Percentiles rank a stretch among this genome's conserved stretches.
These are phyloP conservation scores for Reinhardtius hippoglossoides DNA, from an alignment of 2,113 vertebrate genomes.

Conservation along the genomic window DNA sequence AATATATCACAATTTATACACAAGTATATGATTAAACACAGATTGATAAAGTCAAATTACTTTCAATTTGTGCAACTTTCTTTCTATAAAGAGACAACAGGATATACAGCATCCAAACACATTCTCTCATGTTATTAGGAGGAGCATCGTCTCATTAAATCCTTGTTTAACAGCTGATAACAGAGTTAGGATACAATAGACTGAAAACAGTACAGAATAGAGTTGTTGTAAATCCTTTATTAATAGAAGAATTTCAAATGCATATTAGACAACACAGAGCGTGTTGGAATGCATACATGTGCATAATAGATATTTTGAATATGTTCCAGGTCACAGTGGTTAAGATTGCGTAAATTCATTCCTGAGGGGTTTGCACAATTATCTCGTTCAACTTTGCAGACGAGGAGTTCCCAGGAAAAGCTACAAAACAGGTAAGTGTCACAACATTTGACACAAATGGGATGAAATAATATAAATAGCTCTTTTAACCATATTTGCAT, in stretches of 20 bases:
- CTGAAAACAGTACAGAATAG: neutral
- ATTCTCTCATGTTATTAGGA: no score
- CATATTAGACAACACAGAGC: conserved; percentile 38
- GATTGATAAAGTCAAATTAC: no score
- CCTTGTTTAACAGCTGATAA: neutral
- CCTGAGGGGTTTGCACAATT: conserved; percentile 21
- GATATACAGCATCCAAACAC: no score
- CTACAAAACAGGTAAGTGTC: conserved; percentile 29
- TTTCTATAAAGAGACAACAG: no score
- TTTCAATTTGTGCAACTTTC: no score
- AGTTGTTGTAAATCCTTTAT: conserved; percentile 63
- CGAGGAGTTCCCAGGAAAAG: conserved; percentile 8
- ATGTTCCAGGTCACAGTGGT: conserved; percentile 43
- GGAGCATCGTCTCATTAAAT: neutral
- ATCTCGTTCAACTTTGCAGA: conserved; percentile 15
- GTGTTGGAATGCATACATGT: conserved; percentile 30
- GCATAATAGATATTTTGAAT: conserved; percentile 39
- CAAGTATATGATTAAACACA: no score
- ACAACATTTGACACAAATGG: conserved; percentile 34
- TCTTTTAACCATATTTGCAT: conserved; percentile 15
- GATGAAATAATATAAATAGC: conserved; percentile 39
- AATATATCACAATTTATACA: no score
- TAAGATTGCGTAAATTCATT: conserved; percentile 24
- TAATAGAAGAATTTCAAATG: conserved; percentile 45
- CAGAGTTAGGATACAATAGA: neutral